A percentile compares a stretch with the other conserved stretches of the same genome.
phyloP scores from a whole-genome alignment of 1,140 invertebrate genomes.

The Chelonus insularis region DNA sequence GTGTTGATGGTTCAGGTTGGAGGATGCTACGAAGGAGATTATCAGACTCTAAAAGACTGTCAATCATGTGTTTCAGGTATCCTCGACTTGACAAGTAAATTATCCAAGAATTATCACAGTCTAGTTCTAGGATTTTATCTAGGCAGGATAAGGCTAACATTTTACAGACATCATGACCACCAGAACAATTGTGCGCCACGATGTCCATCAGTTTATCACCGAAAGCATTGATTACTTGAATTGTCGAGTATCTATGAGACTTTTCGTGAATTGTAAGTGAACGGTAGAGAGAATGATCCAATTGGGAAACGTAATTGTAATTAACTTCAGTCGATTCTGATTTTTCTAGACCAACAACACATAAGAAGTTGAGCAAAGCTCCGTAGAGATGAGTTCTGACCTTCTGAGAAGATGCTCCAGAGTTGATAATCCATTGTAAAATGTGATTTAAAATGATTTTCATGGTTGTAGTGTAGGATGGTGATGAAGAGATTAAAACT shows the following conservation, averaged over 20 bases:
- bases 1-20: slow-evolving; percentile 68
- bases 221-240: slow-evolving; percentile 68
- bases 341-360: slow-evolving; percentile 70
- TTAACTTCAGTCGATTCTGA: slow-evolving; percentile 36
- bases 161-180: slow-evolving; percentile 85
- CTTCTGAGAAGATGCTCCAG: slow-evolving; percentile 75
- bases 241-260: slow-evolving; percentile 48
- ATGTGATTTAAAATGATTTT: slow-evolving; percentile 72
- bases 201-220: slow-evolving; percentile 82
- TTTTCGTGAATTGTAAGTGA: slow-evolving; percentile 54
- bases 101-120: slow-evolving; percentile 74
- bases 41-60: slow-evolving; percentile 77
- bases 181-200: slow-evolving; percentile 82
- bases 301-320: slow-evolving; percentile 61
- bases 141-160: slow-evolving; percentile 84
- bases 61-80: slow-evolving; percentile 82
- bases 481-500: slow-evolving; percentile 37
- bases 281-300: slow-evolving; percentile 63
- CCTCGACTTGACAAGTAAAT: slow-evolving; percentile 76
- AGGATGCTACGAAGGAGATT: slow-evolving; percentile 70
- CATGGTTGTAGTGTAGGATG: slow-evolving; percentile 65
- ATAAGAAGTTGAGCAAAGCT: slow-evolving; percentile 74
- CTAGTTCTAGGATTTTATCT: slow-evolving; percentile 76
- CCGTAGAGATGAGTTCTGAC: slow-evolving; percentile 84
- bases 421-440: slow-evolving; percentile 72